phyloP scores from a whole-genome alignment of 23 tunicate genomes.

The Phallusia fumigata region DNA sequence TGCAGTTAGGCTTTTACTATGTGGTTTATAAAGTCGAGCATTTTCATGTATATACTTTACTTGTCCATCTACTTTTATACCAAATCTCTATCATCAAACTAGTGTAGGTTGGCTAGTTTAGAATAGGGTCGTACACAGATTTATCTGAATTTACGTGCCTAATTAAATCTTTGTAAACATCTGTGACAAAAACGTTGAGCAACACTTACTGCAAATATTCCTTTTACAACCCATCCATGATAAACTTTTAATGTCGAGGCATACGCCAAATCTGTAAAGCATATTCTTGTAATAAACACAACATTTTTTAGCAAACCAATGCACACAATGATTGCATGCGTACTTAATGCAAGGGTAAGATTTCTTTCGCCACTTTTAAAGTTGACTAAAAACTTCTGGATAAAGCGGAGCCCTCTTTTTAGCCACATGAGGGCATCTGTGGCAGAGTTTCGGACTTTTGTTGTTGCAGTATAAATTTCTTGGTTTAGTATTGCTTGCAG shows the following conservation, averaged over 20 bases:
- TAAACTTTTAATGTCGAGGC: conserved; percentile 63
- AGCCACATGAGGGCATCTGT: conserved; percentile 99
- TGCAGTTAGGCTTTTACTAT: too few species aligned
- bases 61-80: too few species aligned
- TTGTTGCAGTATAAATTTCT: conserved; percentile 63
- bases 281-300: too few species aligned
- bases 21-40: too few species aligned
- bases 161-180: too few species aligned
- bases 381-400: conserved; percentile 69
- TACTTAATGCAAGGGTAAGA: conserved; percentile 67
- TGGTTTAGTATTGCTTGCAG: conserved; percentile 75
- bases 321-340: not conserved
- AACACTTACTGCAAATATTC: conserved; percentile 87
- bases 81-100: too few species aligned
- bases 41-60: too few species aligned
- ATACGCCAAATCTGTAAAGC: conserved; percentile 64
- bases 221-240: conserved; percentile 95
- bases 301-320: too few species aligned
- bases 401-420: conserved; percentile 87
- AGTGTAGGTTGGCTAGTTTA: too few species aligned
- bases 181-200: too few species aligned
- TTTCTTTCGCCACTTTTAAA: conserved; percentile 78
- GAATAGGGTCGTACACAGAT: not conserved
- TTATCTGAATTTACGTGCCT: too few species aligned
- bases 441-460: conserved; percentile 91